phyloP scores from a whole-genome alignment of 1,140 invertebrate genomes.

The Scaptomyza montana region DNA sequence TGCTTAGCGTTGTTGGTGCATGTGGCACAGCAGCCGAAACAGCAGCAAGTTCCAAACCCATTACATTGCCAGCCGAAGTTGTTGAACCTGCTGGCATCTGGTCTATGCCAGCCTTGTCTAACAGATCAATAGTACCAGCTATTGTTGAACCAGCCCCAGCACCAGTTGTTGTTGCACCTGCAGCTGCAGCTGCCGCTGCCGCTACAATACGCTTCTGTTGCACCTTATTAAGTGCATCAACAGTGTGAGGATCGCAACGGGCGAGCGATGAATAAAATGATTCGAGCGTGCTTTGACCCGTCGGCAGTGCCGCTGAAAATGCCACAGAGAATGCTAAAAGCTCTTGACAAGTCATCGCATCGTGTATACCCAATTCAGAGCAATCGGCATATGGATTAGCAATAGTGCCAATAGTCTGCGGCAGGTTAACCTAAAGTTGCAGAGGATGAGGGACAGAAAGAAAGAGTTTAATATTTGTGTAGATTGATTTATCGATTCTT shows the following conservation, averaged over 20 bases:
- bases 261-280: slow-evolving; percentile 92
- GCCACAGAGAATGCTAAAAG: slow-evolving; percentile 94
- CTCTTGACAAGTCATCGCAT: slow-evolving; percentile 95
- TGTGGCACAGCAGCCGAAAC: slow-evolving; percentile 36
- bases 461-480: no score
- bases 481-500: no score
- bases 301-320: slow-evolving; percentile 94
- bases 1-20: slow-evolving; percentile 1
- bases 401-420: slow-evolving; percentile 76
- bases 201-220: slow-evolving; percentile 34
- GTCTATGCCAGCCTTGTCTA: not conserved
- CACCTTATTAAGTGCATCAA: slow-evolving; percentile 64
- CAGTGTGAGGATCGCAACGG: slow-evolving; percentile 84
- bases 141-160: slow-evolving; percentile 19
- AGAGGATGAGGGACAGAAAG: not conserved
- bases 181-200: not conserved
- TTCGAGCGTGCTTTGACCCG: slow-evolving; percentile 92
- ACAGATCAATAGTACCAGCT: not conserved
- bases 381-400: slow-evolving; percentile 84
- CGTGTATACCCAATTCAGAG: slow-evolving; percentile 85
- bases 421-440: slow-evolving; percentile 73
- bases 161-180: slow-evolving; percentile 6
- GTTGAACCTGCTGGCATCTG: slow-evolving; percentile 4
- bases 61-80: not conserved
- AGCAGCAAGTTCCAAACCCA: slow-evolving; percentile 28